phyloP scores from a whole-genome alignment of 1,140 invertebrate species.

The Gonatopus flavifemur region DNA sequence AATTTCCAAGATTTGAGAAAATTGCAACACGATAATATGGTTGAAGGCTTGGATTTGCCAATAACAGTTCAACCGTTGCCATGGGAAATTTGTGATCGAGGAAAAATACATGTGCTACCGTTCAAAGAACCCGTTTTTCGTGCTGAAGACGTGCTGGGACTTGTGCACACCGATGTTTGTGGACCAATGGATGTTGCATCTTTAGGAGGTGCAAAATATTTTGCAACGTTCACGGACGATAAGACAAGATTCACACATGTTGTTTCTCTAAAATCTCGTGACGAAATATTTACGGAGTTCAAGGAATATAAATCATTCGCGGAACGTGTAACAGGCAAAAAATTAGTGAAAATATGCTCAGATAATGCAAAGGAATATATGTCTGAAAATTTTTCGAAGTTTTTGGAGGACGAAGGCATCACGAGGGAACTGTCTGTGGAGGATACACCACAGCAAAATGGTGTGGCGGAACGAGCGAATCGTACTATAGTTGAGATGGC shows the following conservation, averaged over 20 bases:
- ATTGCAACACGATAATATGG: neutral
- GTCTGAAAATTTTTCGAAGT: slow-evolving; percentile 3
- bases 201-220: slow-evolving; percentile 26
- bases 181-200: slow-evolving; percentile 1
- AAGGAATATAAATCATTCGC: slow-evolving; percentile 38
- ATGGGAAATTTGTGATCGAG: neutral
- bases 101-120: slow-evolving; percentile 2
- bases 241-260: slow-evolving; percentile 5
- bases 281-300: slow-evolving; percentile 28
- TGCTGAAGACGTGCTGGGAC: neutral
- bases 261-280: slow-evolving; percentile 23
- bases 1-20: neutral
- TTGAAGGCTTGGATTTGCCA: neutral
- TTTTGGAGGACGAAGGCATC: slow-evolving; percentile 3
- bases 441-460: slow-evolving; percentile 16
- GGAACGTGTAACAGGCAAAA: slow-evolving; percentile 19
- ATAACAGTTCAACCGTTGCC: neutral
- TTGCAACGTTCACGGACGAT: slow-evolving; percentile 27
- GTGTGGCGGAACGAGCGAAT: slow-evolving; percentile 24
- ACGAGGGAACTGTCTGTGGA: slow-evolving; percentile 3
- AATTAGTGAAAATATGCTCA: slow-evolving; percentile 22
- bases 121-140: neutral
- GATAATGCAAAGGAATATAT: slow-evolving; percentile 19
- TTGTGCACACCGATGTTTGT: slow-evolving; percentile 1
- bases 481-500: slow-evolving; percentile 30